Percentiles rank a stretch among this genome's conserved stretches.
Evolutionary conservation across 1,140 invertebrate species (phyloP).

Genomic region (Metaphire vulgaris): DNA sequence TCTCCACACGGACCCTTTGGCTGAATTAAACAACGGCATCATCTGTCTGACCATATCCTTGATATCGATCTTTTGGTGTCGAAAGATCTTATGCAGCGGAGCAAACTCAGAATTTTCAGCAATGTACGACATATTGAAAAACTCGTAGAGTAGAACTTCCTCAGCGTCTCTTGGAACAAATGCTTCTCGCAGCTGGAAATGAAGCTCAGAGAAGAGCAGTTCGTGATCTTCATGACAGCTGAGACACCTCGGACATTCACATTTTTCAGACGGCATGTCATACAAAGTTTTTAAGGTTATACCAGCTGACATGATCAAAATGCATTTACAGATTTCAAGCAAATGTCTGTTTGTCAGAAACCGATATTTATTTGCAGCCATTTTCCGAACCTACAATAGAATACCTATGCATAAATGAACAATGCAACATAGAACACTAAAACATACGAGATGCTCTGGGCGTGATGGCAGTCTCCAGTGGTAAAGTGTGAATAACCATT

Average conservation of each 20-base stretch:
- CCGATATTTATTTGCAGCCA: too few species aligned
- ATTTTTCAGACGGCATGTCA: background rate
- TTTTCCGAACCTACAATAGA: too few species aligned
- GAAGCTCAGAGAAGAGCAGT: constrained; percentile 5
- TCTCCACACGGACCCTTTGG: background rate
- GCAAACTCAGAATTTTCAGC: constrained; percentile 8
- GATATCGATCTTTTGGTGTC: constrained; percentile 17
- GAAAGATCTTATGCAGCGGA: background rate
- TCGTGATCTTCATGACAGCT: constrained; percentile 1
- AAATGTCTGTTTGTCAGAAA: background rate
- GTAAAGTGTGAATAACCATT: too few species aligned
- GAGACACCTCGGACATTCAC: constrained; percentile 4
- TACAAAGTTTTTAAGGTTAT: background rate
- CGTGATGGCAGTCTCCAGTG: too few species aligned
- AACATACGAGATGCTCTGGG: too few species aligned
- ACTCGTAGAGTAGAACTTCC: constrained; percentile 10
- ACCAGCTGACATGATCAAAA: background rate
- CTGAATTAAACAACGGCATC: constrained; percentile 6
- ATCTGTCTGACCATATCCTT: constrained; percentile 11
- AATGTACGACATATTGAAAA: constrained; percentile 3
- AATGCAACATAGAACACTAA: too few species aligned
- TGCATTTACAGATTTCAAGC: background rate
- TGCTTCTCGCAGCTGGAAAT: constrained; percentile 17
- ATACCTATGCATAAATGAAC: too few species aligned
- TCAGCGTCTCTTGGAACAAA: constrained; percentile 6